Evolutionary conservation across 2,888 invertebrate species (phyloP), one percentile per base, ranked within the genome.

Genomic region (Tanytarsus gracilentus): DNA sequence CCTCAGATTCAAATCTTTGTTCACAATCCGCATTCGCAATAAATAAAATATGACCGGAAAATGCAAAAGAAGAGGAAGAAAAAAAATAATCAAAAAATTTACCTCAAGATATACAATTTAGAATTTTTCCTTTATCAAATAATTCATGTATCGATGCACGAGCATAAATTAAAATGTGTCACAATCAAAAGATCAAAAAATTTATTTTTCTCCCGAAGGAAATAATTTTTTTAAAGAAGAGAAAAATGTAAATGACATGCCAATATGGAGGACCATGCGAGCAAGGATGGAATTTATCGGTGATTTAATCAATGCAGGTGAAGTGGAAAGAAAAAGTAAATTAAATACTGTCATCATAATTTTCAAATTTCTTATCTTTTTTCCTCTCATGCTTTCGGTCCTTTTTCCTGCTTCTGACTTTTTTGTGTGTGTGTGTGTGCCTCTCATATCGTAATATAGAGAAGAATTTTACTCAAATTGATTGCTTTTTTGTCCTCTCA

Each of bases 321-420:
- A 40, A 49, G n/a, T n/a, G 23, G 26, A 16, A 25, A 16, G 26
- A 49, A 49, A 49, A 25, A 23, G 25, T 49, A 26, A 49, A 49
- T 49, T 49, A 49, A 49, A 49, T 25, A 49, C 49, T 49, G 49
- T 49, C 49, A 49, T 49, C 49, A 49, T 49, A 49, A 49, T 16
- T 49, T 40, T 40, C 40, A 40, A 40, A 40, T 40, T 40, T 40
- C 40, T 40, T 40, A 40, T 40, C 40, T 40, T 21, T 14, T 21
- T 26, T 49, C 49, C 26, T 49, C 26, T 49, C 14, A n/a, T 44
- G 16, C 25, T 26, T 30, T 6, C 49, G 16, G 6, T 49, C n/a
- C 48, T 8, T 9, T 48, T 4, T 5, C 9, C 23, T 49, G 49
- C 16, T 25, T 49, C 26, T 44, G 14, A 36, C 16, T n/a, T 36